Evolutionary conservation across 2,113 vertebrate genomes (phyloP).

Genomic region (Syngnathus typhle): DNA sequence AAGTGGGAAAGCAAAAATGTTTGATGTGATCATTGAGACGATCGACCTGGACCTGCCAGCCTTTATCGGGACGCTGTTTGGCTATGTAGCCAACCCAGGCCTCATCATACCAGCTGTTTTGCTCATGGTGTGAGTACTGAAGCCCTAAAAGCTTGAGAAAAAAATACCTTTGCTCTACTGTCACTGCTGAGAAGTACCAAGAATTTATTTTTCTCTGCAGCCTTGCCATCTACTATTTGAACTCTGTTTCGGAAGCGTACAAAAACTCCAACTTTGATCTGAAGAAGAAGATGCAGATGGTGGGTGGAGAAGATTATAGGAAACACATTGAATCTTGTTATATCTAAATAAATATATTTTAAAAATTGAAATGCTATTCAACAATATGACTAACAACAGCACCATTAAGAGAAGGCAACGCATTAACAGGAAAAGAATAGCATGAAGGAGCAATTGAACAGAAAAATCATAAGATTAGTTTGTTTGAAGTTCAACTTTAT

Average conservation of each 20-base stretch:
- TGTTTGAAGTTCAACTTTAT: neutral
- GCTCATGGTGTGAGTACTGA: conserved; percentile 90
- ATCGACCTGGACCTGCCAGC: conserved; percentile 87
- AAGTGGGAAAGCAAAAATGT: conserved; percentile 92
- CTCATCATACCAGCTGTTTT: conserved; percentile 93
- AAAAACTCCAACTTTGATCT: conserved; percentile 81
- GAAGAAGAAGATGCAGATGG: conserved; percentile 96
- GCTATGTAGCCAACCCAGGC: conserved; percentile 91
- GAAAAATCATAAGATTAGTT: neutral
- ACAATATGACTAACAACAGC: too few species aligned
- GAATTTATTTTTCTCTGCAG: conserved; percentile 59
- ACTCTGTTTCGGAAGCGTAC: conserved; percentile 86
- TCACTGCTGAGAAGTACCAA: neutral
- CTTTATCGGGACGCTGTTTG: conserved; percentile 88
- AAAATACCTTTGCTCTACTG: neutral
- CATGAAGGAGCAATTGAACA: neutral
- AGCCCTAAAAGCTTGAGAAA: neutral
- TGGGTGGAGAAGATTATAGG: conserved; percentile 45
- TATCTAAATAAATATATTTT: too few species aligned
- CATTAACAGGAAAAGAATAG: too few species aligned
- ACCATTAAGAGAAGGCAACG: too few species aligned
- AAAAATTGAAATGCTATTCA: too few species aligned
- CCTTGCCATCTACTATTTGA: conserved; percentile 94
- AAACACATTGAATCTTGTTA: neutral
- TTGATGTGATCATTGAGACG: conserved; percentile 91